phyloP scores from a whole-genome alignment of 2,797 vertebrate species.

The Borostomias antarcticus region DNA sequence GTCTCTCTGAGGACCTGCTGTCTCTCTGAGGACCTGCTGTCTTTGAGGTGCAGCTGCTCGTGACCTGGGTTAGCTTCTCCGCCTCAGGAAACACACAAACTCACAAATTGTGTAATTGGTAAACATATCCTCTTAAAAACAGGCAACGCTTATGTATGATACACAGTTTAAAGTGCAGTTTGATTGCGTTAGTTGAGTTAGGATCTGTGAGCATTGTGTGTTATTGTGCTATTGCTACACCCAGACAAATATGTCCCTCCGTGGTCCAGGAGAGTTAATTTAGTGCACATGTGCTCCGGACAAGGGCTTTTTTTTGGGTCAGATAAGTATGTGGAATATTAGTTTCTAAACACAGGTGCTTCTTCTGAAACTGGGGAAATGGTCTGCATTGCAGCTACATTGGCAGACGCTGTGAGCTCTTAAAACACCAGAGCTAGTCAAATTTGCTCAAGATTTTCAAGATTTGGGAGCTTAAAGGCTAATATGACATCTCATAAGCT shows the following conservation, averaged over 20 bases:
- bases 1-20: too few species aligned
- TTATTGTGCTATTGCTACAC: constrained; percentile 42
- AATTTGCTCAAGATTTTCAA: constrained; percentile 64
- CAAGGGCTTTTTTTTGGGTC: constrained; percentile 69
- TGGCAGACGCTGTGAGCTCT: constrained; percentile 66
- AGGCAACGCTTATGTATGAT: background rate
- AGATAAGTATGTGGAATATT: constrained; percentile 77
- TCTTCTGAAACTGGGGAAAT: constrained; percentile 74
- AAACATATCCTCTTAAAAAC: background rate
- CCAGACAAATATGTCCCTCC: constrained; percentile 54
- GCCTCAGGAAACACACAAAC: constrained; percentile 16
- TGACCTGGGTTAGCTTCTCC: constrained; percentile 1
- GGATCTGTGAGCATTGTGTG: constrained; percentile 10
- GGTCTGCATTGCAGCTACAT: constrained; percentile 71
- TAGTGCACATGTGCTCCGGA: constrained; percentile 67
- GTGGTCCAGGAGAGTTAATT: constrained; percentile 66
- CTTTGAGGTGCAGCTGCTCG: too few species aligned
- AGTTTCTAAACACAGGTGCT: constrained; percentile 82
- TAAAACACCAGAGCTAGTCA: constrained; percentile 65
- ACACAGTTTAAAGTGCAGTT: constrained; percentile 13
- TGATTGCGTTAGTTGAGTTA: background rate
- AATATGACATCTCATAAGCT: constrained; percentile 54
- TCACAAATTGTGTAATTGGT: background rate
- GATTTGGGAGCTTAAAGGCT: constrained; percentile 63
- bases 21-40: constrained; percentile 32